A percentile compares a stretch with the other conserved stretches of the same genome.
Evolutionary conservation across 2,797 vertebrate genomes (phyloP).

Genomic region (Peromyscus nudipes): DNA sequence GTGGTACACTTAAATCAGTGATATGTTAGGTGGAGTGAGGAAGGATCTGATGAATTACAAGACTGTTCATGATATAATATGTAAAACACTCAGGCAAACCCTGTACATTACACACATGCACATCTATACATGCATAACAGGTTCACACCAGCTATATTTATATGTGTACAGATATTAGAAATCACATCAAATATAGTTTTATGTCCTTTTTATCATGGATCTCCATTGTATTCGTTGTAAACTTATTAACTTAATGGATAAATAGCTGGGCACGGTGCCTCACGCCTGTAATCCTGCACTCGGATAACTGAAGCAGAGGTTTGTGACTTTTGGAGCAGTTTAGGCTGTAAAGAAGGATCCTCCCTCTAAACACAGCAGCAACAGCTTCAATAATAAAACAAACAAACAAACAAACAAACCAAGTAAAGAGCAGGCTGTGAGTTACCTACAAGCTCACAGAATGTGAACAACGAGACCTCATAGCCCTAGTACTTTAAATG

Average conservation of each 20-base stretch:
- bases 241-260: background rate
- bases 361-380: background rate
- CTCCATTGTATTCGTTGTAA: background rate
- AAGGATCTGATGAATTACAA: background rate
- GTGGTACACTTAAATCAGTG: background rate
- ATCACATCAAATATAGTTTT: background rate
- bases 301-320: background rate
- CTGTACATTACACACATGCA: background rate
- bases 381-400: background rate
- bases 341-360: background rate
- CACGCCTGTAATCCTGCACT: background rate
- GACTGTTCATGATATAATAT: background rate
- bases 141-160: background rate
- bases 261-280: background rate
- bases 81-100: background rate
- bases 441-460: background rate
- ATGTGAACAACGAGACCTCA: background rate
- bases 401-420: background rate
- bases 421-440: background rate
- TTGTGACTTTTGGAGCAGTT: background rate
- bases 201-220: background rate
- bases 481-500: background rate
- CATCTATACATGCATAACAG: background rate
- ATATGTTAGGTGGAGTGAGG: background rate
- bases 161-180: background rate